Conservation (phyloP, 2,797 vertebrate genomes). For the Spinus olivaceus region DNA sequence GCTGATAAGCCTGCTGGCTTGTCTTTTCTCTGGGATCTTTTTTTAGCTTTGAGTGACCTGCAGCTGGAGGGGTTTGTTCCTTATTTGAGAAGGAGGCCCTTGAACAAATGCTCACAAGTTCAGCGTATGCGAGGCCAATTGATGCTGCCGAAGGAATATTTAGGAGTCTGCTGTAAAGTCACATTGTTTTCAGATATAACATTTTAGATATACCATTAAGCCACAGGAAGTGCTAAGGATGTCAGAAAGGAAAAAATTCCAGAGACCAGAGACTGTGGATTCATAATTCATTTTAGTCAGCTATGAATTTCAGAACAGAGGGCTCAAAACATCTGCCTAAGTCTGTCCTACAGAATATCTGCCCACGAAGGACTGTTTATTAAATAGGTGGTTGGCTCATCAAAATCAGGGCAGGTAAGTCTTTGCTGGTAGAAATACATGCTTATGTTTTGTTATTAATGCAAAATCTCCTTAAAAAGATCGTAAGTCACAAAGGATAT, state of each 20-base stretch:
- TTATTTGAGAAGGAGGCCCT: neutral
- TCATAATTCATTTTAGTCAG: neutral
- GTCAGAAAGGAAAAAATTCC: neutral
- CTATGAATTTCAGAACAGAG: neutral
- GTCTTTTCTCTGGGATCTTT: neutral
- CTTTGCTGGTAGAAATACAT: neutral
- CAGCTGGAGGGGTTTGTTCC: neutral
- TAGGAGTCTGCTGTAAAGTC: neutral
- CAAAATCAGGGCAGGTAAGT: neutral
- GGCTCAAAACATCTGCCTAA: neutral
- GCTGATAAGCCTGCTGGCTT: conserved; percentile 15
- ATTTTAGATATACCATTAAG: neutral
- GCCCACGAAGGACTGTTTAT: neutral
- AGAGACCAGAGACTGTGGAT: neutral
- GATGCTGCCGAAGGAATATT: neutral
- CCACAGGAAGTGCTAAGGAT: neutral
- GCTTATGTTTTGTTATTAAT: neutral
- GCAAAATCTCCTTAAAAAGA: neutral
- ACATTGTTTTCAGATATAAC: neutral
- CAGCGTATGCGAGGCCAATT: neutral
- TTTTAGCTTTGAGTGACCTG: conserved; percentile 18
- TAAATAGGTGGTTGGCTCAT: neutral
- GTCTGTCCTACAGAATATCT: neutral
- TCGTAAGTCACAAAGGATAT: neutral
- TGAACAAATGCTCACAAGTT: conserved; percentile 1